Base-by-base conservation (phyloP, 2,888 invertebrate species). In the Rotaria socialis region DNA sequence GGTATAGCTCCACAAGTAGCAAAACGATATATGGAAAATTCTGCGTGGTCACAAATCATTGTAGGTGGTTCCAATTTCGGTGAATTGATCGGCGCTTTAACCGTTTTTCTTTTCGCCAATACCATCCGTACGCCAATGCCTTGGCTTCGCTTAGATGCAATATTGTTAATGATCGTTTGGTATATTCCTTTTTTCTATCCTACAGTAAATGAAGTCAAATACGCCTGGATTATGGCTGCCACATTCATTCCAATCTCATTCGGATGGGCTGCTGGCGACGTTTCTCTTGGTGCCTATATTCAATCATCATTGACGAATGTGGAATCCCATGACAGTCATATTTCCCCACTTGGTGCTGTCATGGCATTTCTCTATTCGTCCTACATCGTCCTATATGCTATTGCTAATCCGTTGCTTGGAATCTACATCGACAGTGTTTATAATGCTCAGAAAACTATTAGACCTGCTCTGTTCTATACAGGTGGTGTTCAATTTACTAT, bases 21-120 rank as follows among this genome's bases (percentile, higher is more conserved):
- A 43, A 27, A 43, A 43, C 14, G 75, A 8, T 80, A 80, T 47
- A 43, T 80, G 19, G 75, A 24, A 14, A 80, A 80, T 80, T 80
- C 75, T 43, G 75, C 43, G 11, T 80, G 75, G 75, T 80, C 75
- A 80, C 75, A 80, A 80, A 80, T 80, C 24, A 80, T 80, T 47
- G 75, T 80, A 16, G 75, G 75, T 41, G 75, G 75, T 2, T 80
- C 75, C 1, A 80, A 80, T 80, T 47, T 80, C 24, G 75, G 75
- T 11, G 75, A 80, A 80, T 80, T 80, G 22, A 22, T 80, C 11
- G 75, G 75, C 10, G 75, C 52, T 11, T 52, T 52, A 8, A 3
- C 14, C 52, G 52, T 52, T 16, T 52, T 52, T 14, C 8, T 52
- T 52, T 52, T 14, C 16, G 52, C 52, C 2, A 8, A 14, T 52